Evolutionary conservation across 53 echinoderm and acorn worm species (phyloP).

Genomic region (Holothuria scabra): DNA sequence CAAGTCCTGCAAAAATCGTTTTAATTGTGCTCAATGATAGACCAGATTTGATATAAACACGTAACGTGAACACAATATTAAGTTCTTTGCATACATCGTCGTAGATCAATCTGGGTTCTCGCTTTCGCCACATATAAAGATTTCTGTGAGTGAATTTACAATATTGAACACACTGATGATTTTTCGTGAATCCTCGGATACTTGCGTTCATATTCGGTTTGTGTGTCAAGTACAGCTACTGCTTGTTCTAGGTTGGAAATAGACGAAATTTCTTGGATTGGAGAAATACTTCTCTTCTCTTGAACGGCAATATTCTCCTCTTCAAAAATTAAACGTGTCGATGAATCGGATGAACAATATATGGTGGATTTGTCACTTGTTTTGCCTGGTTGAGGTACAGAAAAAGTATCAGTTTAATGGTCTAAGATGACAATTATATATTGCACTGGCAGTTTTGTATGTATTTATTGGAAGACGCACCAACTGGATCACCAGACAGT

Average conservation of each 20-base stretch:
- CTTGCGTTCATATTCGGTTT: neutral
- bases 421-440: too few species aligned
- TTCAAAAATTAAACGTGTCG: neutral
- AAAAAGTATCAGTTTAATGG: too few species aligned
- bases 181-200: neutral
- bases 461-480: too few species aligned
- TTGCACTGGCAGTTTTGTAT: too few species aligned
- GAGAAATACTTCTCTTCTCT: neutral
- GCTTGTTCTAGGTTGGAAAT: neutral
- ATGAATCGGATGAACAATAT: neutral
- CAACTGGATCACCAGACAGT: too few species aligned
- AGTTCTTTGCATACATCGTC: too few species aligned
- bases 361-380: neutral
- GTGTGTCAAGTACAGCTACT: neutral
- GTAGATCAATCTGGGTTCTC: too few species aligned
- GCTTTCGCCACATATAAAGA: neutral
- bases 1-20: too few species aligned
- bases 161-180: conserved; percentile 3
- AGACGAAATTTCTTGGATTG: neutral
- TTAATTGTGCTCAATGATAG: too few species aligned
- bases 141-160: neutral
- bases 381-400: too few species aligned
- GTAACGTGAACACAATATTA: too few species aligned
- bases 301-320: neutral
- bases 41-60: too few species aligned